Base-by-base conservation (phyloP, 1,140 invertebrate genomes). In the Thaumetopoea pityocampa region DNA sequence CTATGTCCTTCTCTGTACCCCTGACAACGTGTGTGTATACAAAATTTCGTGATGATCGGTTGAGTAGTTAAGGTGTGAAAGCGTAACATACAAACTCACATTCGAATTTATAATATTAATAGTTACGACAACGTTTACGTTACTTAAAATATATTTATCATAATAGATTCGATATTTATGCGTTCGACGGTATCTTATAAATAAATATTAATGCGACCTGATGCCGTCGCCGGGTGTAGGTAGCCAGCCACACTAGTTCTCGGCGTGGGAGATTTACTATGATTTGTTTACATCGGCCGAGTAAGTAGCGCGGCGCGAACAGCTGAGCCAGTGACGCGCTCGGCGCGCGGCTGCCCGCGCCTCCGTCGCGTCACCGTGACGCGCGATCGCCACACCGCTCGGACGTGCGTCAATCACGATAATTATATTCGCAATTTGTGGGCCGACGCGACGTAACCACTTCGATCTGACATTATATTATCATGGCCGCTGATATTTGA, bases 201-300 rank as follows among this genome's bases (percentile, higher is more conserved):
- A 54, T 54, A 52, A 51, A 51, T 59, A 53, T 58, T 34, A 52
- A 55, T 52, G 52, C 11, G 17, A 30, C 8, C 18, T 40, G 8
- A n/a, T 23, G 5, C 8, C 15, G 28, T 30, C 4, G 34, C n/a
- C 8, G 20, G 16, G 14, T 37, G 26, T 24, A 37, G 35, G 27
- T 44, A 29, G 20, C 17, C 18, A 12, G 35, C 33, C 19, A 22
- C 19, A 17, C 16, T 12, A 18, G 37, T 29, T 33, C 26, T 42
- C 26, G 50, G 74, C 72, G 76, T 77, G 72, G 70, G 72, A 77
- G 70, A 58, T 37, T 49, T 74, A 79, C 71, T 79, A 79, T 76
- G 69, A 71, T 78, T 70, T 74, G 72, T 80, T 77, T 80, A 80
- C 70, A 60, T 51, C 48, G 51, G 42, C 34, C 53, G 48, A 50